phyloP scores from a whole-genome alignment of 2,113 vertebrate species.

The Bucco capensis region DNA sequence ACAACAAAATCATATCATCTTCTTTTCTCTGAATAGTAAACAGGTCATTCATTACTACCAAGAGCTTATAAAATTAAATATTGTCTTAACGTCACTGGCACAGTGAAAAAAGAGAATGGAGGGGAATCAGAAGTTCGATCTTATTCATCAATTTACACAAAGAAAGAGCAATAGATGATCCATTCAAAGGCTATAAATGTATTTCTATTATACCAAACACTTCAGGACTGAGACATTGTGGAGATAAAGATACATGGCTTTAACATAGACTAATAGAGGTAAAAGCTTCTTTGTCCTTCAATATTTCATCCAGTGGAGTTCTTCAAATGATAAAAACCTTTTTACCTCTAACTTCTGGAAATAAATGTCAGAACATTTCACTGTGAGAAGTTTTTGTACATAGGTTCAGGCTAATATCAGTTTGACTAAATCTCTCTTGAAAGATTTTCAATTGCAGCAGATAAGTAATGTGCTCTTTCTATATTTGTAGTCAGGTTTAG shows the following conservation, averaged over 20 bases:
- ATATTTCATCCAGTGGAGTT: neutral
- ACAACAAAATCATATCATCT: neutral
- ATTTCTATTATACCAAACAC: neutral
- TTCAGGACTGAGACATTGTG: neutral
- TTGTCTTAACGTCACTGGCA: neutral
- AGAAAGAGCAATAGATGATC: neutral
- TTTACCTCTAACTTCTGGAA: neutral
- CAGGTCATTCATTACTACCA: neutral
- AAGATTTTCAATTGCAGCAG: neutral
- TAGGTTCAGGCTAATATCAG: neutral
- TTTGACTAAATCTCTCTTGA: neutral
- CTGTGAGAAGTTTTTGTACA: neutral
- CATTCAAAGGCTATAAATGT: neutral
- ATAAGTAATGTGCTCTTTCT: neutral
- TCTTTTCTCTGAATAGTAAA: neutral
- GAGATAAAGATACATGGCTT: neutral
- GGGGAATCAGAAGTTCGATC: neutral
- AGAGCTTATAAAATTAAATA: neutral
- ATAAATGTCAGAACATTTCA: neutral
- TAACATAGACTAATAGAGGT: neutral
- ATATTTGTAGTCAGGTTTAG: neutral
- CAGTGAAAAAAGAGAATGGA: neutral
- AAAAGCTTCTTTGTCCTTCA: neutral
- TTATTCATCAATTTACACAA: neutral
- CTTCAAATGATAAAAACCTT: neutral